These are phyloP conservation scores for Steinernema khuongi DNA, from an alignment of 1,140 invertebrate genomes.

Conservation along the genomic window DNA sequence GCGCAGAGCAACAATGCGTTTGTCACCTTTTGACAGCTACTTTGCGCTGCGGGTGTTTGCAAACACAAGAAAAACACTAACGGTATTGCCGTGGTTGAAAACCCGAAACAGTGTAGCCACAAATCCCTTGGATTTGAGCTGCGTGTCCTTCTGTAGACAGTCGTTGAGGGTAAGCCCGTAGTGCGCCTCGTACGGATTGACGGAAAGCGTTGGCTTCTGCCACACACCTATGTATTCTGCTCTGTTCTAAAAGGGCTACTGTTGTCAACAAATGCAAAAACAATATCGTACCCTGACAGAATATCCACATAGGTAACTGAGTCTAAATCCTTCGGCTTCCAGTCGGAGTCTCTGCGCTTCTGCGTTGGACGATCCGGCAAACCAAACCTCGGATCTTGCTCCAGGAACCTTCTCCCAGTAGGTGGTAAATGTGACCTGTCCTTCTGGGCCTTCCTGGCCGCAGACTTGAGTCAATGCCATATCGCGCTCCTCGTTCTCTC, in stretches of 20 bases:
- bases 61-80: slow-evolving; percentile 25
- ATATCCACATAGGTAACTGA: slow-evolving; percentile 52
- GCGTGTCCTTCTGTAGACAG: slow-evolving; percentile 49
- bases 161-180: slow-evolving; percentile 52
- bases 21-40: neutral
- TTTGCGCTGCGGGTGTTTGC: neutral
- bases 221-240: slow-evolving; percentile 55
- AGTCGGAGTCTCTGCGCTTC: slow-evolving; percentile 47
- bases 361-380: slow-evolving; percentile 51
- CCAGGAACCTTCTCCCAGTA: slow-evolving; percentile 56
- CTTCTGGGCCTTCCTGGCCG: slow-evolving; percentile 51
- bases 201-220: slow-evolving; percentile 44
- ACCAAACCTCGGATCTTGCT: slow-evolving; percentile 51
- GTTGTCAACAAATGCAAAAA: neutral
- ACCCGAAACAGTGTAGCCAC: slow-evolving; percentile 54
- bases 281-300: slow-evolving; percentile 32
- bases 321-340: slow-evolving; percentile 50
- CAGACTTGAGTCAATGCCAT: slow-evolving; percentile 55
- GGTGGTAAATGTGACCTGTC: slow-evolving; percentile 51
- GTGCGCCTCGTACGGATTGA: slow-evolving; percentile 53
- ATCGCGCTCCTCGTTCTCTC: slow-evolving; percentile 55
- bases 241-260: slow-evolving; percentile 25
- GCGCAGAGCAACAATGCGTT: neutral
- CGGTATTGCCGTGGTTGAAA: slow-evolving; percentile 49
- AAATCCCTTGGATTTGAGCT: slow-evolving; percentile 44